Evolutionary conservation across 2,888 invertebrate genomes (phyloP), one percentile per base, ranked within the genome.

Genomic region (Chouioia cunea): DNA sequence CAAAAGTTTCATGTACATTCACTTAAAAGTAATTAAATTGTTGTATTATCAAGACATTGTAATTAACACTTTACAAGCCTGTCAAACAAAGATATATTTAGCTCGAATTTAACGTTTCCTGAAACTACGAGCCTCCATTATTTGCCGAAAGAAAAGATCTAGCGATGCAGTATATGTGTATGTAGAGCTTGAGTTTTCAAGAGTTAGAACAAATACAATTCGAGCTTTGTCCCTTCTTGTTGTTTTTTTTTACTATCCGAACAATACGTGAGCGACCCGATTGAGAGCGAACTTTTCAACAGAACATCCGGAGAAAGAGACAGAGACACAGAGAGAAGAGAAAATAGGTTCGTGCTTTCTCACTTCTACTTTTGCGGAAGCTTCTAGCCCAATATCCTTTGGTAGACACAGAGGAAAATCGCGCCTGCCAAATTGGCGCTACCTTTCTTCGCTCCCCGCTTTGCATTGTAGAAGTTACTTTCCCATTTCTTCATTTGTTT

Each of bases 201-300:
- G 70, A 54, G 64, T 70, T 65, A 65, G 57, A 70, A 70, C 64
- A 65, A 70, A 65, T 65, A 59, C 69, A 23, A 48, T 43, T 64
- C 54, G 10, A 44, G 16, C n/a, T 20, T 27, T 18, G 18, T 14
- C 48, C 46, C 50, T 53, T 36, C 4, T 14, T 0, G 2, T 10
- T 53, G 22, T 36, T 48, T 58, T 36, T n/a, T 36, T 47, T 43
- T 53, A 36, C 2, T 70, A 48, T 59, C 59, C 54, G 23, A 47
- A 65, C 59, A 64, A 65, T 48, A 46, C 63, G 43, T 10, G 47
- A 18, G 50, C 47, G 23, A 53, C 46, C 47, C 36, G 20, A 60
- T 54, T 46, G 60, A 59, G 59, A 36, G 36, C 36, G 36, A 54
- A 60, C 16, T 47, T 66, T 58, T 23, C 16, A 36, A 12, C 6